Percentiles rank a stretch among this genome's conserved stretches.
Evolutionary conservation across 2,113 vertebrate genomes (phyloP).

Genomic region (Paradoxurus hermaphroditus): DNA sequence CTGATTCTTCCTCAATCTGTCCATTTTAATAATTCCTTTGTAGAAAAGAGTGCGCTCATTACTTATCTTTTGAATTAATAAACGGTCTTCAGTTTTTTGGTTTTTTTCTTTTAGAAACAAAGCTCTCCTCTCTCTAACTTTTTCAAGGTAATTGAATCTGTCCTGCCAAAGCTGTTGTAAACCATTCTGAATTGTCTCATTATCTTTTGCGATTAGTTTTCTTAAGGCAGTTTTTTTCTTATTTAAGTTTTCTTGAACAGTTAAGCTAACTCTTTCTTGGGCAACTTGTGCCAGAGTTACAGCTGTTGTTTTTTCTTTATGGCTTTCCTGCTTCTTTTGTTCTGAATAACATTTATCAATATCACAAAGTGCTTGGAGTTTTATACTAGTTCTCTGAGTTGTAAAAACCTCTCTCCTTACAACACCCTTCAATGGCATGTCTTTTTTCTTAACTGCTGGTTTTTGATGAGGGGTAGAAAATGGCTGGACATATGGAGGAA

Average conservation of each 20-base stretch:
- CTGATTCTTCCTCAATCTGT: slow-evolving; percentile 1
- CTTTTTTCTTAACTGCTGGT: not conserved
- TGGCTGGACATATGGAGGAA: not conserved
- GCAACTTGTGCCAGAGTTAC: not conserved
- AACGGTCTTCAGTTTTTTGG: slow-evolving; percentile 42
- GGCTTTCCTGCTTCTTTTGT: slow-evolving; percentile 38
- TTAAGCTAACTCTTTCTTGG: not conserved
- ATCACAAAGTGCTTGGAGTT: slow-evolving; percentile 50
- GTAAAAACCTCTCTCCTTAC: slow-evolving; percentile 32
- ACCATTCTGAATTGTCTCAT: not conserved
- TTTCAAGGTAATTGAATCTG: slow-evolving; percentile 52
- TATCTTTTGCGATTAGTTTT: slow-evolving; percentile 46
- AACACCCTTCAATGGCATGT: not conserved
- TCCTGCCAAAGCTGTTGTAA: slow-evolving; percentile 49
- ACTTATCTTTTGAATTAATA: slow-evolving; percentile 68
- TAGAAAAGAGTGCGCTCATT: slow-evolving; percentile 64
- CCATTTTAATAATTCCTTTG: slow-evolving; percentile 54
- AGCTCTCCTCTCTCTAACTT: slow-evolving; percentile 63
- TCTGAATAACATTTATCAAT: slow-evolving; percentile 73
- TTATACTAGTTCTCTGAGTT: slow-evolving; percentile 43
- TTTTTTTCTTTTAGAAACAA: slow-evolving; percentile 72
- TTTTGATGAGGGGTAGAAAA: not conserved
- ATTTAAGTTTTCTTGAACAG: not conserved
- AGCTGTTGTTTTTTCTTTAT: slow-evolving; percentile 1
- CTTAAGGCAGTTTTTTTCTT: not conserved